Percentiles rank a stretch among this genome's conserved stretches.
Conservation (phyloP, 2,113 vertebrate species). For the Menidia beryllina region DNA sequence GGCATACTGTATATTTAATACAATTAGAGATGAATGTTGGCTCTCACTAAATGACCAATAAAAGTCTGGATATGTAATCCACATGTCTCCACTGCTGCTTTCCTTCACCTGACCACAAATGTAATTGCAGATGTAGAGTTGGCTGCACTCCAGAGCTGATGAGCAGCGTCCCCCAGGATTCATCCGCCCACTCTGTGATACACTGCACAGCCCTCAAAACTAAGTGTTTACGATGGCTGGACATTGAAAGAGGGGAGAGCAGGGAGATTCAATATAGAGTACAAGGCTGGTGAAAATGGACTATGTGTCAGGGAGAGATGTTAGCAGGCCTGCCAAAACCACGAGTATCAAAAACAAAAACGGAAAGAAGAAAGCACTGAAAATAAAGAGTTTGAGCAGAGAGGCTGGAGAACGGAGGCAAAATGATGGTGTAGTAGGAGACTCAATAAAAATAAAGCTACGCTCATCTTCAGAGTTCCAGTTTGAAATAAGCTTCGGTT, state of each 20-base stretch:
- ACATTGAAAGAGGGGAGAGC: conserved; percentile 39
- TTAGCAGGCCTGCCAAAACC: conserved; percentile 39
- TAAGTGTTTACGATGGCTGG: conserved; percentile 36
- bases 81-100: conserved; percentile 61
- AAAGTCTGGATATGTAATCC: conserved; percentile 50
- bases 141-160: conserved; percentile 36
- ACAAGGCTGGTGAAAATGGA: conserved; percentile 27
- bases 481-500: conserved; percentile 16
- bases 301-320: conserved; percentile 31
- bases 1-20: conserved; percentile 52
- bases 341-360: conserved; percentile 24
- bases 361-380: conserved; percentile 10
- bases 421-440: conserved; percentile 26
- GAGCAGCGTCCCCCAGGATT: conserved; percentile 26
- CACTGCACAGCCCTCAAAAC: conserved; percentile 16
- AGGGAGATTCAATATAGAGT: conserved; percentile 6
- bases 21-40: conserved; percentile 59
- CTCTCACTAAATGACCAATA: conserved; percentile 59
- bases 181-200: conserved; percentile 32
- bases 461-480: conserved; percentile 29
- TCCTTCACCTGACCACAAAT: conserved; percentile 63
- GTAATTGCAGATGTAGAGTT: conserved; percentile 60
- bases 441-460: conserved; percentile 24
- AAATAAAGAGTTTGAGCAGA: conserved; percentile 5
- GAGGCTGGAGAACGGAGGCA: not conserved